phyloP scores from a whole-genome alignment of 2,888 invertebrate genomes.

The Macaria liturata region DNA sequence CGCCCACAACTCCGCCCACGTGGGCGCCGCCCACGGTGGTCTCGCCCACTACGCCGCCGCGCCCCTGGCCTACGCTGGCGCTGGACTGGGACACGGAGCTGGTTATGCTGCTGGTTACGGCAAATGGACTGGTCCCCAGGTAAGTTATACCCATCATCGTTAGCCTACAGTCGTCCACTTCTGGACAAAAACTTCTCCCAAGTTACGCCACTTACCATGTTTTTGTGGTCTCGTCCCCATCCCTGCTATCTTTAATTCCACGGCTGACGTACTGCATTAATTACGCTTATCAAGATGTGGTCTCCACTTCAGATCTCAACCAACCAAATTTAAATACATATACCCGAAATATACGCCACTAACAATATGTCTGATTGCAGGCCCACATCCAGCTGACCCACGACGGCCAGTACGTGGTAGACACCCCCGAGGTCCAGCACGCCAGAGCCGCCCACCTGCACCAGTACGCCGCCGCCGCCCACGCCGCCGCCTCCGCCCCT shows the following conservation, averaged over 20 bases:
- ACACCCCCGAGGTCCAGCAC: conserved; percentile 79
- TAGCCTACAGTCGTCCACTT: too few species aligned
- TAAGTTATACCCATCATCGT: conserved; percentile 20
- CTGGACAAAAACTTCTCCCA: neutral
- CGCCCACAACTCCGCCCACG: conserved; percentile 71
- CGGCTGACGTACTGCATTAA: too few species aligned
- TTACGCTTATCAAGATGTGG: too few species aligned
- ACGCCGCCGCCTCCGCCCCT: conserved; percentile 73
- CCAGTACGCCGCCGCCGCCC: conserved; percentile 72
- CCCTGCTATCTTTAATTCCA: too few species aligned
- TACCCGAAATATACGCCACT: too few species aligned
- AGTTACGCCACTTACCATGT: too few species aligned
- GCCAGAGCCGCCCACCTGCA: conserved; percentile 72
- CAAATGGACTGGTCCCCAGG: conserved; percentile 74
- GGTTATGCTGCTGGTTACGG: conserved; percentile 73
- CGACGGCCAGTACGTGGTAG: conserved; percentile 78
- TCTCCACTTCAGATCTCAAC: too few species aligned
- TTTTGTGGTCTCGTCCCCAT: too few species aligned
- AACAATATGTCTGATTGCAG: conserved; percentile 33
- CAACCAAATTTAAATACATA: too few species aligned
- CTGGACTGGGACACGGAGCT: conserved; percentile 41
- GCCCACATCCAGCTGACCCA: conserved; percentile 79
- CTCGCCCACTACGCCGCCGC: conserved; percentile 47
- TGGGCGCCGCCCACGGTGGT: conserved; percentile 50
- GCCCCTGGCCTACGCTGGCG: conserved; percentile 46